These are phyloP conservation scores for Craseonycteris thonglongyai DNA, from an alignment of 2,113 vertebrate genomes.

Conservation along the genomic window DNA sequence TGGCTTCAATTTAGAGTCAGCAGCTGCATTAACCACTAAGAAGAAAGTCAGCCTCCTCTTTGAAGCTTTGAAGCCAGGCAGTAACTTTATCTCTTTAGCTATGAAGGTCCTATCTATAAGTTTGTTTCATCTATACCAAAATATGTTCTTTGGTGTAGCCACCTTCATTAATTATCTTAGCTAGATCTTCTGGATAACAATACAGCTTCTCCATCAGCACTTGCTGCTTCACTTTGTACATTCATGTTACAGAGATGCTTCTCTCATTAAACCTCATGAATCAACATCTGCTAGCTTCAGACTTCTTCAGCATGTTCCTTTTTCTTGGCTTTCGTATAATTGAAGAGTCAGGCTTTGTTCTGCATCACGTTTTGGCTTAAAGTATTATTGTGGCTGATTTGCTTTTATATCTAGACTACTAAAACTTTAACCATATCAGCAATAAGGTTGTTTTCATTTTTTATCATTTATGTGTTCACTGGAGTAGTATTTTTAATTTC, in stretches of 20 bases:
- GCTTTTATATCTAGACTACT: neutral
- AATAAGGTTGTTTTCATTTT: neutral
- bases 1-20: neutral
- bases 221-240: neutral
- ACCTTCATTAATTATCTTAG: neutral
- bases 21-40: neutral
- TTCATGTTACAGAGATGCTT: neutral
- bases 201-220: neutral
- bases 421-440: neutral
- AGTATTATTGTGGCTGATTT: neutral
- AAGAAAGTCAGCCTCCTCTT: neutral
- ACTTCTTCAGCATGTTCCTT: neutral
- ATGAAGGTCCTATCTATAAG: neutral
- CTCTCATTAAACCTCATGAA: neutral
- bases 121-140: neutral
- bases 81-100: neutral
- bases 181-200: neutral
- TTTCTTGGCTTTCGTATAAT: neutral
- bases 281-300: neutral
- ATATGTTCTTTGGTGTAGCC: neutral
- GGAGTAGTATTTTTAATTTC: neutral
- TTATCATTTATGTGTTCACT: neutral
- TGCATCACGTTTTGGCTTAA: neutral
- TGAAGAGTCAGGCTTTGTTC: neutral
- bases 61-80: neutral